These are phyloP conservation scores for Campylomormyrus numenius DNA, from an alignment of 2,113 vertebrate genomes.

Conservation along the genomic window DNA sequence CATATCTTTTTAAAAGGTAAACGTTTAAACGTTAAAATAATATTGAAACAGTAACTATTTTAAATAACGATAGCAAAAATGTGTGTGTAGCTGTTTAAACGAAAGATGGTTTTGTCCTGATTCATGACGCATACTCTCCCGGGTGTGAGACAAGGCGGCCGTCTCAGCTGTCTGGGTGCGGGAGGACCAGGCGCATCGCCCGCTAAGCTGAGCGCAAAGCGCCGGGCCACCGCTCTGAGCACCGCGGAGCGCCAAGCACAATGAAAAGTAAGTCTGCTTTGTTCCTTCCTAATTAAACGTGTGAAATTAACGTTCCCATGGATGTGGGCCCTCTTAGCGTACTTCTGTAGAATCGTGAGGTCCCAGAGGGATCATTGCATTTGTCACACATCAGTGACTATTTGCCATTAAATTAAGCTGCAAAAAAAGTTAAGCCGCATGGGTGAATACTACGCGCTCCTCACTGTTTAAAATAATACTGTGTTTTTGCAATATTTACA, in stretches of 20 bases:
- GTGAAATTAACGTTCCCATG: constrained; percentile 1
- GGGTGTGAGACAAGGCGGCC: not conserved
- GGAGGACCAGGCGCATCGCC: not conserved
- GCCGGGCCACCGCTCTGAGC: not conserved
- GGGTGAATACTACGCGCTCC: not conserved
- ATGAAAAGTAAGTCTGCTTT: not conserved
- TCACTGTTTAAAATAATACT: not conserved
- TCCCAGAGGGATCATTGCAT: not conserved
- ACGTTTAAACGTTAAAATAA: not conserved
- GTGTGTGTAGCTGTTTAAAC: not conserved
- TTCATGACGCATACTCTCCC: not conserved
- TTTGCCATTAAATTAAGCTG: not conserved
- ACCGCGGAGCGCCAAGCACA: not conserved
- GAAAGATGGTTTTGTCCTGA: not conserved
- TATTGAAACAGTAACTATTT: not conserved
- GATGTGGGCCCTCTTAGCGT: not conserved
- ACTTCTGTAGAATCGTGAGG: not conserved
- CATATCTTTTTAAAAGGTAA: not conserved
- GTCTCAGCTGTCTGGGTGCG: not conserved
- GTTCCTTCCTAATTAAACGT: not conserved
- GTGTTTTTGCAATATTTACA: not conserved
- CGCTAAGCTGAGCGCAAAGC: not conserved
- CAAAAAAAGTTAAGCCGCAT: not conserved
- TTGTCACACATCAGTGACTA: not conserved
- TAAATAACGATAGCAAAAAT: not conserved